Evolutionary conservation across 2,888 invertebrate genomes (phyloP), one percentile per base, ranked within the genome.

Genomic region (Drosophila greeni): DNA sequence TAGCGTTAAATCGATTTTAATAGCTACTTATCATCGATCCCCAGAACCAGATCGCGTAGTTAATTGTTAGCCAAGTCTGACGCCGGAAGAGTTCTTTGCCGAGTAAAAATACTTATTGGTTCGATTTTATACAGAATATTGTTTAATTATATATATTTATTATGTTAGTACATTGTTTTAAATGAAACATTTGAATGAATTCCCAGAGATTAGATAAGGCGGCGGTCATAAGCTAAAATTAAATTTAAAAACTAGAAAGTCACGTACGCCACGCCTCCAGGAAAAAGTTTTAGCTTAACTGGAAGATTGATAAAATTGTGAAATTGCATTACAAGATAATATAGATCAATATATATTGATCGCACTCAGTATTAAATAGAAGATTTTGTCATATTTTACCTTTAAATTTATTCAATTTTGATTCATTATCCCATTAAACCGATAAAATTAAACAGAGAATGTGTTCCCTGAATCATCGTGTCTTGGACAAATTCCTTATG

Each of bases 181-280:
- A 18, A 31, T 47, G 18, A 47, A 31, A 47, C 45, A 47, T 47
- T 47, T 45, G 5, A 20, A 31, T 5, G 9, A 34, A 36, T 24
- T 43, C 18, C n/a, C 9, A 29, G 31, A 11, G 60, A 43, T 53
- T 16, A 53, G 55, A 55, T 55, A 34, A 36, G 55, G 26, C 24
- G 2, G 14, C 5, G 26, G 5, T 11, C n/a, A 26, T 26, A 31
- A 34, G 26, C 11, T 23, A 2, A 53, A 40, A 8, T 51, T 39
- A 57, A 24, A 18, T 33, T 20, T 20, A 7, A 18, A 34, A 20
- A 54, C 23, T 43, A 14, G 6, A 45, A 55, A 24, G 55, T 45
- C 59, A 59, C 59, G 56, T 59, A 55, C 29, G 34, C 58, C 55
- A 29, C 33, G 26, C 58, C 54, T 42, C 34, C 40, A 11, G 14